A percentile compares a stretch with the other conserved stretches of the same genome.
These are phyloP conservation scores for Leptinotarsa undecemlineata DNA, from an alignment of 1,140 invertebrate species.

Conservation along the genomic window DNA sequence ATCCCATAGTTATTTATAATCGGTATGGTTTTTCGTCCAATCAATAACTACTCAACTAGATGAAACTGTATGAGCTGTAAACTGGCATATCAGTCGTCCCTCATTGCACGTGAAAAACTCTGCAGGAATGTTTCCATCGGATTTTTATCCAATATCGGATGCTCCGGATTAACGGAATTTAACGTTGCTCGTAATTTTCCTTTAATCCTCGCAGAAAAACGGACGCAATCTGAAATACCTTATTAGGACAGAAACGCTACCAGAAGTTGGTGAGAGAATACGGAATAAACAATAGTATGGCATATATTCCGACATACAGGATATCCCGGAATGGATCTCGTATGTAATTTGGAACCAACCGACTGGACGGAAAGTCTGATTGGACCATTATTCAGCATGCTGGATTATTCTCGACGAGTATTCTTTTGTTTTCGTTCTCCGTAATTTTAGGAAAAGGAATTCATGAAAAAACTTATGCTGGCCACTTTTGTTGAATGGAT, in stretches of 20 bases:
- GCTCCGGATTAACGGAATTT: neutral
- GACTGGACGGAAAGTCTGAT: slow-evolving; percentile 17
- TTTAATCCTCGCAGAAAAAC: neutral
- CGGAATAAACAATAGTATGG: slow-evolving; percentile 4
- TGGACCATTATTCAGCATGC: slow-evolving; percentile 17
- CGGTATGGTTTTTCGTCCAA: too few species aligned
- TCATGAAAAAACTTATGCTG: too few species aligned
- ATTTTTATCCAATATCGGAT: too few species aligned
- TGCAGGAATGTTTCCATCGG: too few species aligned
- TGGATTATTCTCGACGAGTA: slow-evolving; percentile 12
- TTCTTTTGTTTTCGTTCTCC: too few species aligned
- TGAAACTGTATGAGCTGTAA: too few species aligned
- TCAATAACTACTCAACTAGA: too few species aligned
- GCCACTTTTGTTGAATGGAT: too few species aligned
- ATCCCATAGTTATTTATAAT: too few species aligned
- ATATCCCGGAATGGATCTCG: slow-evolving; percentile 16
- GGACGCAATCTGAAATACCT: neutral
- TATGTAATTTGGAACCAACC: slow-evolving; percentile 15
- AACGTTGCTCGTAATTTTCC: neutral
- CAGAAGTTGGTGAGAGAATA: neutral
- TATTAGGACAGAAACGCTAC: neutral
- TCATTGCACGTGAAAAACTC: too few species aligned
- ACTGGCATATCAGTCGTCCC: too few species aligned
- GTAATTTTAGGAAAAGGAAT: too few species aligned
- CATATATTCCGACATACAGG: slow-evolving; percentile 4